These are phyloP conservation scores for Sinocyclocheilus anshuiensis DNA, from an alignment of 2,113 vertebrate genomes.

Conservation along the genomic window DNA sequence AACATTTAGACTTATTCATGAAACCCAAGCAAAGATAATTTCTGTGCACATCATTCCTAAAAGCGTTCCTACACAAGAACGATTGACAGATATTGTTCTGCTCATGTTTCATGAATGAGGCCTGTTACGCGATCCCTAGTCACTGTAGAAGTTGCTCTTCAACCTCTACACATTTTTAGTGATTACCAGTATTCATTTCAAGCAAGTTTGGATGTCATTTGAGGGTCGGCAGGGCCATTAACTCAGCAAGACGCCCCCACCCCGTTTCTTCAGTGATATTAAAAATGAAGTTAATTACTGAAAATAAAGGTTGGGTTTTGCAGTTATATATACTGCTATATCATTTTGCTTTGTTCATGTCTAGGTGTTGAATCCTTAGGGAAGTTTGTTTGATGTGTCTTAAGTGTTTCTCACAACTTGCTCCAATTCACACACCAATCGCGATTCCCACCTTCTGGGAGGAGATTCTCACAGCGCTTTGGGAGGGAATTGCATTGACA, in stretches of 20 bases:
- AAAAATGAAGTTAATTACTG: background rate
- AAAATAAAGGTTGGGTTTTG: background rate
- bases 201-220: background rate
- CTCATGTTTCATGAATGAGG: background rate
- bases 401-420: conserved; percentile 10
- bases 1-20: conserved; percentile 6
- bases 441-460: conserved; percentile 11
- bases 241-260: background rate
- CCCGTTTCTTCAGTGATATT: background rate
- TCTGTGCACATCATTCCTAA: background rate
- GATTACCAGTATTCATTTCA: background rate
- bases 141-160: background rate
- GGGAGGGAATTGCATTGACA: background rate
- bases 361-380: conserved; percentile 5
- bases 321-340: background rate
- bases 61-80: background rate
- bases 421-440: conserved; percentile 15
- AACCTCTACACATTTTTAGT: background rate
- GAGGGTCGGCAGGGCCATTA: background rate
- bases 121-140: background rate
- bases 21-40: background rate
- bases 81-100: background rate
- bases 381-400: background rate
- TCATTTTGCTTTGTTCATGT: background rate
- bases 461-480: conserved; percentile 22